Conservation (phyloP, 2,797 vertebrate species). For the Gallinago stenura region DNA sequence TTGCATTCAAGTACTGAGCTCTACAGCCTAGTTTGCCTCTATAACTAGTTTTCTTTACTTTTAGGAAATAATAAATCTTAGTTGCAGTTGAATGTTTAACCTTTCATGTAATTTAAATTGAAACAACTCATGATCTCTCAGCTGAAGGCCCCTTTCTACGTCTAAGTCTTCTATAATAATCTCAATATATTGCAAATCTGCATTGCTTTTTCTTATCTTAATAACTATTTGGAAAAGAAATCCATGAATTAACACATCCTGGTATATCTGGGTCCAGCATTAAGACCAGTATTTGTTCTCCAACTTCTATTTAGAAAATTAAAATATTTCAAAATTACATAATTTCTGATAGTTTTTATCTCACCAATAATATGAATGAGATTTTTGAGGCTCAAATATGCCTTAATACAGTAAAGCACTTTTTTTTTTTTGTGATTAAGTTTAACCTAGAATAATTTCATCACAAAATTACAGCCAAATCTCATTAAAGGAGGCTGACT, state of each 20-base stretch:
- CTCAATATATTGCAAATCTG: conserved; percentile 4
- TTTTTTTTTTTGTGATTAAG: background rate
- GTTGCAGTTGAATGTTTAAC: conserved; percentile 21
- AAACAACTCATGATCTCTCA: background rate
- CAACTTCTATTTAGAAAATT: background rate
- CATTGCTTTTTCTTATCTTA: conserved; percentile 12
- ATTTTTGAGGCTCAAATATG: conserved; percentile 6
- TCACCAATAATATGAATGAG: conserved; percentile 9
- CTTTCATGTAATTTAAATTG: conserved; percentile 36
- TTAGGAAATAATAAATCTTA: conserved; percentile 28
- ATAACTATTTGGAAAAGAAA: conserved; percentile 31
- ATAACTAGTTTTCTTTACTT: background rate
- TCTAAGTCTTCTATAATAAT: background rate
- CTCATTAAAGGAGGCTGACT: conserved; percentile 39
- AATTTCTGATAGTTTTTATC: conserved; percentile 34
- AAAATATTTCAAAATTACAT: conserved; percentile 14
- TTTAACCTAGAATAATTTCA: conserved; percentile 50
- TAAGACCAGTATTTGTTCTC: conserved; percentile 12
- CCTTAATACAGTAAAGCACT: background rate
- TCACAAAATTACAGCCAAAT: conserved; percentile 37
- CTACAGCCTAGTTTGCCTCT: background rate
- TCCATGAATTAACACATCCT: background rate
- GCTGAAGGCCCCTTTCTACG: background rate
- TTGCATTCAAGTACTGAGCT: background rate
- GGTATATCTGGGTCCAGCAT: background rate